Percentiles rank a stretch among this genome's conserved stretches.
Evolutionary conservation across 2,888 invertebrate genomes (phyloP).

Genomic region (Actias luna): DNA sequence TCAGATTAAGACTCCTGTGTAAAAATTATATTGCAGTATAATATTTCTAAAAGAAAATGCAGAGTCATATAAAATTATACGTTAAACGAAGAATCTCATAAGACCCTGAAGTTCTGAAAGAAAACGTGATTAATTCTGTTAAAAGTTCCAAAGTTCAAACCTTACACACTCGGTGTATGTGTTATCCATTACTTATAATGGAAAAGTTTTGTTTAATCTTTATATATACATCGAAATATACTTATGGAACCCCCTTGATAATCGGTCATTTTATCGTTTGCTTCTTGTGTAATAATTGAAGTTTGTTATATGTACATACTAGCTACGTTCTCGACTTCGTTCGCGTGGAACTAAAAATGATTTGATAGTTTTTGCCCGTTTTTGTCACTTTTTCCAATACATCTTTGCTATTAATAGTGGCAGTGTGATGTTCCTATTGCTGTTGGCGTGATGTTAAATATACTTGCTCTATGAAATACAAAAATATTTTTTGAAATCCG

Average conservation of each 20-base stretch:
- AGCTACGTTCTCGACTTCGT: too few species aligned
- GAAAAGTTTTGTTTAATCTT: background rate
- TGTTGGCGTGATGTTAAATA: too few species aligned
- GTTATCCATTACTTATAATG: background rate
- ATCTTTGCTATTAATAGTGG: too few species aligned
- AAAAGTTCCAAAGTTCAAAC: constrained; percentile 6
- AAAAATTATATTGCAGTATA: background rate
- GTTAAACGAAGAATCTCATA: constrained; percentile 13
- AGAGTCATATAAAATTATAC: constrained; percentile 6
- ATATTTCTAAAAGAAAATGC: background rate
- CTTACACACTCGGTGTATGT: background rate
- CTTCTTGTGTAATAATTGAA: background rate
- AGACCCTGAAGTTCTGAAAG: constrained; percentile 7
- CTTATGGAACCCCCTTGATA: background rate
- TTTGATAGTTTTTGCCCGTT: too few species aligned
- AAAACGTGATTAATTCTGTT: constrained; percentile 11
- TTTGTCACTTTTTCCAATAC: too few species aligned
- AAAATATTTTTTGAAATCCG: too few species aligned
- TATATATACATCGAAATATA: background rate
- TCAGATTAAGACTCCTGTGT: too few species aligned
- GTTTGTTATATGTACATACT: background rate
- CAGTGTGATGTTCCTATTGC: too few species aligned
- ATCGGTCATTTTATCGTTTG: background rate
- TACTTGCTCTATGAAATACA: too few species aligned
- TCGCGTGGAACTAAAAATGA: too few species aligned